A percentile compares a stretch with the other conserved stretches of the same genome.
Evolutionary conservation across 2,797 vertebrate species (phyloP).

Genomic region (Takifugu rubripes): DNA sequence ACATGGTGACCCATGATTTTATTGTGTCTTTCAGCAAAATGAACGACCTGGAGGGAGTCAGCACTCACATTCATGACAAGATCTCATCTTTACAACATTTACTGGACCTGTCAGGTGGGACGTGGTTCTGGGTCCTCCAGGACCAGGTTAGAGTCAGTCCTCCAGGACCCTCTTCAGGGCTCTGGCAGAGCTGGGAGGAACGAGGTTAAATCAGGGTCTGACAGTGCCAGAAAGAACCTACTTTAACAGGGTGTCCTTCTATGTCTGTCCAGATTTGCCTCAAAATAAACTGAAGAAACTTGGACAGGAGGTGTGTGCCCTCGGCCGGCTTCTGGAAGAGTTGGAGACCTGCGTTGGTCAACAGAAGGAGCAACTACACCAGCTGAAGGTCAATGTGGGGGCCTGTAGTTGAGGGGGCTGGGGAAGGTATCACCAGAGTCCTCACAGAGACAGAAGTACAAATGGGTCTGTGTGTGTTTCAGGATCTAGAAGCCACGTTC

Average conservation of each 20-base stretch:
- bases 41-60: constrained; percentile 49
- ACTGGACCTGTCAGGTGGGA: constrained; percentile 53
- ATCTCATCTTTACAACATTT: constrained; percentile 42
- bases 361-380: constrained; percentile 43
- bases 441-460: neutral
- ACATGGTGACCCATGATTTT: neutral
- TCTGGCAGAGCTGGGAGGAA: no score
- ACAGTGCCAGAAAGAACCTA: neutral
- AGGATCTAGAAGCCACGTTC: constrained; percentile 65
- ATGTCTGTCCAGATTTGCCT: constrained; percentile 37
- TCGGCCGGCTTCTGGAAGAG: constrained; percentile 47
- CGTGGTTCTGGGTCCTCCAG: constrained; percentile 12
- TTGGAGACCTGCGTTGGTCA: constrained; percentile 45
- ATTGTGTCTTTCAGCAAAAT: constrained; percentile 40
- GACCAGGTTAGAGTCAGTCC: neutral
- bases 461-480: constrained; percentile 7
- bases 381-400: constrained; percentile 49
- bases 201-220: neutral
- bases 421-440: neutral
- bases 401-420: no score
- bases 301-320: constrained; percentile 33
- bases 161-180: no score
- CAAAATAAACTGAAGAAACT: constrained; percentile 49
- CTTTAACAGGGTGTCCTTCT: neutral
- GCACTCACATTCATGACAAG: constrained; percentile 39